Conservation (phyloP, 1,140 invertebrate genomes). For the Drosophila punjabiensis region DNA sequence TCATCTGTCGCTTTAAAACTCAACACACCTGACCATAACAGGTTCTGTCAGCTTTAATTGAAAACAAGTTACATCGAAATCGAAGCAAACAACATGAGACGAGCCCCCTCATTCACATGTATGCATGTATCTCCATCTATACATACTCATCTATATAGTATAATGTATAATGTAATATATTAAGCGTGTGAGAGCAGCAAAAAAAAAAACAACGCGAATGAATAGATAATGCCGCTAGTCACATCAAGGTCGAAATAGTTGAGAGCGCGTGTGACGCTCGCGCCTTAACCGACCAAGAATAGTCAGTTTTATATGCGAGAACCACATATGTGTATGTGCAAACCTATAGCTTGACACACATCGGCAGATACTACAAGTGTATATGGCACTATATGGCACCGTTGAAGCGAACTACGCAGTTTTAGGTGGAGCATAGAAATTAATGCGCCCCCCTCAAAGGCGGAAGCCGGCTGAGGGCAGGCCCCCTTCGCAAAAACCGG, state of each 20-base stretch:
- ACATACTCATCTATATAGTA: constrained; percentile 21
- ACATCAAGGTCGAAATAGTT: constrained; percentile 79
- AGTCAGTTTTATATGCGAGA: constrained; percentile 7
- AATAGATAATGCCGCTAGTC: constrained; percentile 54
- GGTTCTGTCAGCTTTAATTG: constrained; percentile 26
- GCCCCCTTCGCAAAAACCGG: constrained; percentile 44
- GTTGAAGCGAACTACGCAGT: constrained; percentile 41
- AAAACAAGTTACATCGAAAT: constrained; percentile 37
- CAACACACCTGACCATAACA: neutral
- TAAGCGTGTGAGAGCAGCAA: constrained; percentile 26
- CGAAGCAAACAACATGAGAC: constrained; percentile 50
- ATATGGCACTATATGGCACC: constrained; percentile 2
- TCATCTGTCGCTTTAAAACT: neutral
- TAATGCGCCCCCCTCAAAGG: neutral
- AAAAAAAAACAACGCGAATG: constrained; percentile 30
- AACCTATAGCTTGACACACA: constrained; percentile 30
- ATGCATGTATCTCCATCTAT: constrained; percentile 8
- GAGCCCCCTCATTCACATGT: constrained; percentile 55
- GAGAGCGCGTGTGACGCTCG: constrained; percentile 57
- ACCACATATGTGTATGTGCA: neutral
- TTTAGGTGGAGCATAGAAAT: constrained; percentile 31
- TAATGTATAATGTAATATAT: constrained; percentile 25
- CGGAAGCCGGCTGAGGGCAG: constrained; percentile 39
- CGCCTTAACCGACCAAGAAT: constrained; percentile 37
- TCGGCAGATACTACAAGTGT: constrained; percentile 15